Evolutionary conservation across 2,113 vertebrate species (phyloP), one percentile per base, ranked within the genome.

Genomic region (Thalassoma bifasciatum): DNA sequence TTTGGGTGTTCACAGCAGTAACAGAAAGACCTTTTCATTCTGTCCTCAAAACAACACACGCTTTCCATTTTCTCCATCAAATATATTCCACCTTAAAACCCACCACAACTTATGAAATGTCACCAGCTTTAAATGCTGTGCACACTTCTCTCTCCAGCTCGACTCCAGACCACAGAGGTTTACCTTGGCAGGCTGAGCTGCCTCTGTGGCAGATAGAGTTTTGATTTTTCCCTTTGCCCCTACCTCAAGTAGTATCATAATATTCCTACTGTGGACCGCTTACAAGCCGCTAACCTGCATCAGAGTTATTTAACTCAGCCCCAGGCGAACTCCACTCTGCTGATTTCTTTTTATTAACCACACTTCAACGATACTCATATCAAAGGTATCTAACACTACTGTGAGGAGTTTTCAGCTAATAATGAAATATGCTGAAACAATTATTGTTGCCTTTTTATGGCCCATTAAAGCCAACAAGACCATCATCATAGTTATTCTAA

Each of bases 11-110:
- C 53, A 78, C 36, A 69, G 60, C 22, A 64, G 77, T 19, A 85
- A 87, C 62, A 86, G 56, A 86, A 85, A 74, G 38, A 64, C 16
- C 42, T 69, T 81, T 89, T 86, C 40, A 77, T 72, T 78, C 49
- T 10, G 42, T 75, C 73, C 76, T 80, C 60, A 76, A 85, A 88
- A 79, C 75, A 72, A 72, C 84, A 85, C 59, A 72, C 44, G 71
- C 78, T 87, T 93, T 77, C 68, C 51, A 91, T 92, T 86, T 80
- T 34, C 66, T 58, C 56, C 16, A 8, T 70, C 59, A 49, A 46
- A 47, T 61, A 70, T 21, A 53, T 58, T 75, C 21, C 69, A 77
- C 74, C 66, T 46, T 37, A 42, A 68, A 79, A 61, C 63, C 34
- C 65, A 17, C 44, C 56, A 22, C 6, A 52, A 46, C 69, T 54